Evolutionary conservation across 30 jellyfish, hydroid and myxozoan species (phyloP).

Genomic region (Aurelia coerulea): DNA sequence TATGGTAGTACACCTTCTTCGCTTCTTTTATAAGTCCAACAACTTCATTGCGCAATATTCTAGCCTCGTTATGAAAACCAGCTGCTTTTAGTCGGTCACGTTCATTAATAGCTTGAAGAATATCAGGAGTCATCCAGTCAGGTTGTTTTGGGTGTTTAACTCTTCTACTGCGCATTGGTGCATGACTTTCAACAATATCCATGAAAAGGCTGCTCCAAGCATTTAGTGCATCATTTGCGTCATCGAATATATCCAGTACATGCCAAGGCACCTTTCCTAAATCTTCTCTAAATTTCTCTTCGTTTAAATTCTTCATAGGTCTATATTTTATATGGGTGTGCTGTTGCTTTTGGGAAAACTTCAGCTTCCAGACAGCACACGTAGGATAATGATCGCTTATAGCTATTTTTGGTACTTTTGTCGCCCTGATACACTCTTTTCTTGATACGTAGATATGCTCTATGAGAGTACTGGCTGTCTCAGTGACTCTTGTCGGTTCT

Average conservation of each 20-base stretch:
- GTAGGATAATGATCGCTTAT: constrained; percentile 29
- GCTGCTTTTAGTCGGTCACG: constrained; percentile 35
- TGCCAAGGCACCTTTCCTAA: too few relatives aligned
- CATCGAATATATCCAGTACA: neutral
- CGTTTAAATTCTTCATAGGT: neutral
- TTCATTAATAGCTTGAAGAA: constrained; percentile 17
- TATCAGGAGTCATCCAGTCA: constrained; percentile 56
- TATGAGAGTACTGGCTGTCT: constrained; percentile 1
- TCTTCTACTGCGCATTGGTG: constrained; percentile 33
- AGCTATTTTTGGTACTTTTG: constrained; percentile 14
- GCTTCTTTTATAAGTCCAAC: constrained; percentile 29
- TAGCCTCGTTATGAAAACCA: constrained; percentile 19
- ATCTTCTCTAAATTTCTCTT: too few relatives aligned
- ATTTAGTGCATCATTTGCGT: constrained; percentile 14
- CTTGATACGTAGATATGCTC: constrained; percentile 1
- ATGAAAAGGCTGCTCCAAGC: constrained; percentile 5
- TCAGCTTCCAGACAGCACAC: too few relatives aligned
- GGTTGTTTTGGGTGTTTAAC: constrained; percentile 44
- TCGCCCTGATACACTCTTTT: constrained; percentile 10
- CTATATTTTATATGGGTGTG: constrained; percentile 4
- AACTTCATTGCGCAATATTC: constrained; percentile 35
- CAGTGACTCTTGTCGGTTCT: constrained; percentile 21
- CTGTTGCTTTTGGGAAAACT: neutral
- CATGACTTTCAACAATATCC: constrained; percentile 13
- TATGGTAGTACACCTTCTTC: constrained; percentile 16